Evolutionary conservation across 2,888 invertebrate genomes (phyloP).

Genomic region (Linyphia triangularis): DNA sequence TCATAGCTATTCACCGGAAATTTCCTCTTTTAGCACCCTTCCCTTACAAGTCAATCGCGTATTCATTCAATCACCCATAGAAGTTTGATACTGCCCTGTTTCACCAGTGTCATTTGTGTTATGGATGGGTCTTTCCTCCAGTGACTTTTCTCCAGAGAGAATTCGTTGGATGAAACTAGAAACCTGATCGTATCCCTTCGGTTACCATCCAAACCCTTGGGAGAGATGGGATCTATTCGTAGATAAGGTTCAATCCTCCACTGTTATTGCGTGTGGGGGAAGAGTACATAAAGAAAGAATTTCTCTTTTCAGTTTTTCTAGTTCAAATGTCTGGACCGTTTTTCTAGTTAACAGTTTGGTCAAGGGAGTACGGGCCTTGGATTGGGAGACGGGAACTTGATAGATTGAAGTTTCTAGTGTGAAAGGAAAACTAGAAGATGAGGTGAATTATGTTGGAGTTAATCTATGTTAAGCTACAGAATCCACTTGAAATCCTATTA

Average conservation of each 20-base stretch:
- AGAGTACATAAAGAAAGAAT: not conserved
- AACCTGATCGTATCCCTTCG: slow-evolving; percentile 14
- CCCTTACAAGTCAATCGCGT: not conserved
- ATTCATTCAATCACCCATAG: slow-evolving; percentile 8
- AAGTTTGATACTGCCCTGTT: not conserved
- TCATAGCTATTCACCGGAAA: too few species aligned
- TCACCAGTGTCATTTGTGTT: slow-evolving; percentile 4
- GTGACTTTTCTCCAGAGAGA: not conserved
- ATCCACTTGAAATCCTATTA: too few species aligned
- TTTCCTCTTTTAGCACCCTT: not conserved
- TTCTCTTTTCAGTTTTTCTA: too few species aligned
- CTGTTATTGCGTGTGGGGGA: not conserved
- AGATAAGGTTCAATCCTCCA: slow-evolving; percentile 12
- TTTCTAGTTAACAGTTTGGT: too few species aligned
- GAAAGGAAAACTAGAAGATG: too few species aligned
- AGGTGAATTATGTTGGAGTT: too few species aligned
- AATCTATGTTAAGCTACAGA: too few species aligned
- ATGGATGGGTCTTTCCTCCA: slow-evolving; percentile 14
- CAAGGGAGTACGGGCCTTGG: too few species aligned
- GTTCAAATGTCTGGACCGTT: too few species aligned
- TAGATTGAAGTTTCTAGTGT: too few species aligned
- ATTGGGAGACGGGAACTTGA: too few species aligned
- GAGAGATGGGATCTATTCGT: slow-evolving; percentile 9
- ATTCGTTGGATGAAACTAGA: not conserved
- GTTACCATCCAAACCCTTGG: slow-evolving; percentile 14